These are phyloP conservation scores for Acanthis flammea DNA, from an alignment of 2,797 vertebrate genomes.

Conservation along the genomic window DNA sequence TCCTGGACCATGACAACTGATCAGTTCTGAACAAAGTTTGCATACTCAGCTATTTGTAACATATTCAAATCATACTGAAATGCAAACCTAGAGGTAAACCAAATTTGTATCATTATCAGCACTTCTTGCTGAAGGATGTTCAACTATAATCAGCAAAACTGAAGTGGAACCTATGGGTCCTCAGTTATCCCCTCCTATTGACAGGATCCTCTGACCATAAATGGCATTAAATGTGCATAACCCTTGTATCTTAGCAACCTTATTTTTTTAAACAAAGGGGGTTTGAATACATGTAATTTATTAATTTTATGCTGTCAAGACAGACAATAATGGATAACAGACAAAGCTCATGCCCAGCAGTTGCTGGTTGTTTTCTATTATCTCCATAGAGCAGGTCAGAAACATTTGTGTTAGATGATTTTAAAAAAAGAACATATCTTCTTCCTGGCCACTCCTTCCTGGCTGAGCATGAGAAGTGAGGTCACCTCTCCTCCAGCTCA, in stretches of 20 bases:
- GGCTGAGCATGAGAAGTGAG: neutral
- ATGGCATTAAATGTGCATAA: neutral
- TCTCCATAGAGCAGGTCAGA: slow-evolving; percentile 39
- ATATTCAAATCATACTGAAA: neutral
- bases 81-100: neutral
- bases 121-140: neutral
- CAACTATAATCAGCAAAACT: neutral
- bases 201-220: neutral
- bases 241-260: slow-evolving; percentile 32
- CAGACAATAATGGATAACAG: slow-evolving; percentile 18
- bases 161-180: neutral
- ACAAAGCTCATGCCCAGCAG: neutral
- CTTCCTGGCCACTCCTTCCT: neutral
- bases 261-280: slow-evolving; percentile 31
- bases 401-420: neutral
- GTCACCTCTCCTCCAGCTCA: neutral
- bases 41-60: neutral
- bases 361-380: slow-evolving; percentile 12
- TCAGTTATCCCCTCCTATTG: neutral
- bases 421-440: neutral
- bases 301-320: slow-evolving; percentile 26
- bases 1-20: neutral
- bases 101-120: neutral
- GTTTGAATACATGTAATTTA: neutral
- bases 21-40: neutral